Evolutionary conservation across 1,140 invertebrate species (phyloP).

Genomic region (Drosophila santomea): DNA sequence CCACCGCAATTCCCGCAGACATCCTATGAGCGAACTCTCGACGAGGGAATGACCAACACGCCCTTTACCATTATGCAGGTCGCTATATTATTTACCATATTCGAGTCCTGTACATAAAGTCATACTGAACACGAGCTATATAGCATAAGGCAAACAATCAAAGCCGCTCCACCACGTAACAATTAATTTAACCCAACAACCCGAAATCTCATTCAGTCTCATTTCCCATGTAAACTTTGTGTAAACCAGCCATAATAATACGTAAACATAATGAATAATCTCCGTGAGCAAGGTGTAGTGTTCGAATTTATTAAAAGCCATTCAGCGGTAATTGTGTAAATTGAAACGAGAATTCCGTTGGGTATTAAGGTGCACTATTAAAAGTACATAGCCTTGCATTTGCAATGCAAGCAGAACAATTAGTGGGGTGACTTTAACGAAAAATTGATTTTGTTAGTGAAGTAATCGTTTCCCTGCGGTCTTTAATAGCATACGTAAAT

Average conservation of each 20-base stretch:
- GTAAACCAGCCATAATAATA: constrained; percentile 55
- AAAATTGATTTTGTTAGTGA: constrained; percentile 2
- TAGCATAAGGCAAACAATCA: constrained; percentile 28
- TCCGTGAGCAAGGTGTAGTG: constrained; percentile 4
- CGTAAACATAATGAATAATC: constrained; percentile 52
- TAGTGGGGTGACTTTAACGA: constrained; percentile 7
- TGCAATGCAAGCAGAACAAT: not conserved
- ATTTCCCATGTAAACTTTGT: constrained; percentile 58
- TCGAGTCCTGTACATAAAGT: constrained; percentile 33
- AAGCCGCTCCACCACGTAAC: constrained; percentile 41
- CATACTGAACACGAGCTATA: constrained; percentile 17
- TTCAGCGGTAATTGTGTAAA: constrained; percentile 30
- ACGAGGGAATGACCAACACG: constrained; percentile 87
- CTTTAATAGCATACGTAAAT: constrained; percentile 44
- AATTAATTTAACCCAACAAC: constrained; percentile 67
- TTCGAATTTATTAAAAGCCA: constrained; percentile 25
- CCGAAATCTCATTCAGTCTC: constrained; percentile 48
- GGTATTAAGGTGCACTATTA: constrained; percentile 1
- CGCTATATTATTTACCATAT: constrained; percentile 62
- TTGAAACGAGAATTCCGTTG: constrained; percentile 18
- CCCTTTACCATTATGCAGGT: constrained; percentile 89
- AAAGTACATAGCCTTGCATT: not conserved
- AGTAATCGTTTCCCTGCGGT: not conserved
- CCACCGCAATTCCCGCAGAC: constrained; percentile 91
- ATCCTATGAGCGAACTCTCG: constrained; percentile 88